These are phyloP conservation scores for Gobius niger DNA, from an alignment of 2,113 vertebrate genomes.

Conservation along the genomic window DNA sequence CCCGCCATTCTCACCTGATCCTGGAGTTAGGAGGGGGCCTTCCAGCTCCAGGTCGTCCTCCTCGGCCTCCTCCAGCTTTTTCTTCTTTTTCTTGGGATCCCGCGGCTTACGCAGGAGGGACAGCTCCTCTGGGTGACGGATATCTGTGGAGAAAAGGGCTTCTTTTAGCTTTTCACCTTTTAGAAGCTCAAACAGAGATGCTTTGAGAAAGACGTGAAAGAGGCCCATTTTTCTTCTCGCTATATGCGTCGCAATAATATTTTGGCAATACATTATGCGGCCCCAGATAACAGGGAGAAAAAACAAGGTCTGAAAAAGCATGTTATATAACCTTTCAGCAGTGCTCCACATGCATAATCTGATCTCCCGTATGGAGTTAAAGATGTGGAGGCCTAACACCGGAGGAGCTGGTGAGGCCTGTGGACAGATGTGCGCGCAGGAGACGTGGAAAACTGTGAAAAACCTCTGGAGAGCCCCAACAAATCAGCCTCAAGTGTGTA, in stretches of 20 bases:
- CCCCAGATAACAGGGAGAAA: too few species aligned
- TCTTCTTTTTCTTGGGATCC: slow-evolving; percentile 99
- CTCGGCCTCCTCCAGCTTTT: slow-evolving; percentile 93
- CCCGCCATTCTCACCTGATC: slow-evolving; percentile 81
- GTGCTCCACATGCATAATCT: slow-evolving; percentile 16
- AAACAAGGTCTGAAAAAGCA: too few species aligned
- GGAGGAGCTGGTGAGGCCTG: slow-evolving; percentile 25
- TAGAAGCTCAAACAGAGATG: too few species aligned
- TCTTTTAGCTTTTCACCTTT: too few species aligned
- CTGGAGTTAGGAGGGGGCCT: slow-evolving; percentile 92
- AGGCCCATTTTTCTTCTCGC: too few species aligned
- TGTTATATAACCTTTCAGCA: too few species aligned
- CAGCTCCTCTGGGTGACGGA: slow-evolving; percentile 96
- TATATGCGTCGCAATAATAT: too few species aligned
- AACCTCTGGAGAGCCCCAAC: slow-evolving; percentile 53
- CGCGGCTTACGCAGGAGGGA: slow-evolving; percentile 96
- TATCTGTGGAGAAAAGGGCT: slow-evolving; percentile 76
- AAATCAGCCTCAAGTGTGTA: slow-evolving; percentile 57
- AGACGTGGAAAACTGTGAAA: slow-evolving; percentile 64
- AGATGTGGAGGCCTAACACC: slow-evolving; percentile 3
- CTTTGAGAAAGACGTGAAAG: slow-evolving; percentile 11
- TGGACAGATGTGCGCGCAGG: slow-evolving; percentile 51
- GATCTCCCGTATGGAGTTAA: slow-evolving; percentile 2
- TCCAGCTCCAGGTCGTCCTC: slow-evolving; percentile 91
- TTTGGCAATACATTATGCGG: too few species aligned